A percentile compares a stretch with the other conserved stretches of the same genome.
Conservation (phyloP, 64 coral and sea anemone species). For the Cladopsammia gracilis region DNA sequence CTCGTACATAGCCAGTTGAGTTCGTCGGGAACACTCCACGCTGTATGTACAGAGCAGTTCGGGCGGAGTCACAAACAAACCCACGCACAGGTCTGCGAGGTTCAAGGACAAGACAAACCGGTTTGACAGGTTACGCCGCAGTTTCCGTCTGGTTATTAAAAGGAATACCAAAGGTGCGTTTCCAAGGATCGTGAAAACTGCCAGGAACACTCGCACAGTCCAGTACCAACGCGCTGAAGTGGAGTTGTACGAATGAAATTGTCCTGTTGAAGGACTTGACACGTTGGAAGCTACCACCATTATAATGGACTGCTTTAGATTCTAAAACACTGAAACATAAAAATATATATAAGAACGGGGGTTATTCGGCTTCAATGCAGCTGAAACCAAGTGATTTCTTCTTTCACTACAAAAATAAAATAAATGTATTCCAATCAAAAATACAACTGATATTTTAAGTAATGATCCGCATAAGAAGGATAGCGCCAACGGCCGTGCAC, state of each 20-base stretch:
- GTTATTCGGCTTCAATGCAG: no score
- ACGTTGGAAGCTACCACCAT: not conserved
- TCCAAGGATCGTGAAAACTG: constrained; percentile 28
- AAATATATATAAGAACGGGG: no score
- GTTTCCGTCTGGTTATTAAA: constrained; percentile 15
- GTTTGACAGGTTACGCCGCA: constrained; percentile 38
- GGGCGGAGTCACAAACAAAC: constrained; percentile 31
- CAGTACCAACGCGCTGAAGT: constrained; percentile 1
- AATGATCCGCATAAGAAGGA: no score
- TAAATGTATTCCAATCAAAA: no score
- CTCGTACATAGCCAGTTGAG: constrained; percentile 28
- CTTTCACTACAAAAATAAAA: no score
- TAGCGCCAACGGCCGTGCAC: no score
- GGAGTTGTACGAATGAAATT: not conserved
- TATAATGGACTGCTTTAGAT: not conserved
- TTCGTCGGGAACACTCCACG: not conserved
- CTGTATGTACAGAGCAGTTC: constrained; percentile 22
- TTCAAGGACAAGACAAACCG: constrained; percentile 44
- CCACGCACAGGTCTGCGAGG: constrained; percentile 26
- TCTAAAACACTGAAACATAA: not conserved
- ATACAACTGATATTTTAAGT: no score
- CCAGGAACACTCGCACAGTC: constrained; percentile 22
- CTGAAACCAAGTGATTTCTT: no score
- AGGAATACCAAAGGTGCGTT: constrained; percentile 22
- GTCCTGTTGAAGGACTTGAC: not conserved